Conservation (phyloP, 1,140 invertebrate genomes). For the Calephelis virginiensis region DNA sequence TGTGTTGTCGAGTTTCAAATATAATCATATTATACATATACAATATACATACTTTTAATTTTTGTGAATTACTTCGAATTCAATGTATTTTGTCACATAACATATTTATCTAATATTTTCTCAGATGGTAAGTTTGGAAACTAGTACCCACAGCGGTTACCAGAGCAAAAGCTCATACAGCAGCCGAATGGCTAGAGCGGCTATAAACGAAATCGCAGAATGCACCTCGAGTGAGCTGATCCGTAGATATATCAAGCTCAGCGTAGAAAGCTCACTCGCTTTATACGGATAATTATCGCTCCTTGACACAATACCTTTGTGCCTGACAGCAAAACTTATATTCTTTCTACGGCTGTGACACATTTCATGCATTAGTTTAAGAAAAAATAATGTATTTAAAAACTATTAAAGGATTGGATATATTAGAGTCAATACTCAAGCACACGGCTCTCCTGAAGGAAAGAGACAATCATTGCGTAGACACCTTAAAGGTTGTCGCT, state of each 20-base stretch:
- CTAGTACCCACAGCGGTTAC: slow-evolving; percentile 40
- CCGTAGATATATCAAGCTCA: slow-evolving; percentile 72
- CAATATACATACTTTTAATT: too few species aligned
- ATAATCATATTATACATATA: too few species aligned
- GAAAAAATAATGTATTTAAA: too few species aligned
- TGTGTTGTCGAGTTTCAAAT: too few species aligned
- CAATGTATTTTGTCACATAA: slow-evolving; percentile 14
- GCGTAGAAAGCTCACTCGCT: slow-evolving; percentile 63
- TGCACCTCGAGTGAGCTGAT: slow-evolving; percentile 70
- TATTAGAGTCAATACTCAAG: too few species aligned
- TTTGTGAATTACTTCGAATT: too few species aligned
- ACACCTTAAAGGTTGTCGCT: too few species aligned
- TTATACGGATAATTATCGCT: slow-evolving; percentile 66
- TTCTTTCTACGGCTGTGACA: slow-evolving; percentile 23
- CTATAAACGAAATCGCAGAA: slow-evolving; percentile 75
- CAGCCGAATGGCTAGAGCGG: slow-evolving; percentile 46
- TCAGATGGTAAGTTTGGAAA: slow-evolving; percentile 37
- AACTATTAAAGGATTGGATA: too few species aligned
- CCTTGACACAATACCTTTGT: slow-evolving; percentile 65
- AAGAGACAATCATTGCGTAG: too few species aligned
- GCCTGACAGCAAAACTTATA: slow-evolving; percentile 33
- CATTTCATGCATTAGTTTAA: too few species aligned
- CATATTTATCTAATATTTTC: background rate
- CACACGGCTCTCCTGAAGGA: too few species aligned
- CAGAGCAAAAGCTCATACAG: slow-evolving; percentile 64